These are phyloP conservation scores for Leuciscus waleckii DNA, from an alignment of 2,797 vertebrate species.

Conservation along the genomic window DNA sequence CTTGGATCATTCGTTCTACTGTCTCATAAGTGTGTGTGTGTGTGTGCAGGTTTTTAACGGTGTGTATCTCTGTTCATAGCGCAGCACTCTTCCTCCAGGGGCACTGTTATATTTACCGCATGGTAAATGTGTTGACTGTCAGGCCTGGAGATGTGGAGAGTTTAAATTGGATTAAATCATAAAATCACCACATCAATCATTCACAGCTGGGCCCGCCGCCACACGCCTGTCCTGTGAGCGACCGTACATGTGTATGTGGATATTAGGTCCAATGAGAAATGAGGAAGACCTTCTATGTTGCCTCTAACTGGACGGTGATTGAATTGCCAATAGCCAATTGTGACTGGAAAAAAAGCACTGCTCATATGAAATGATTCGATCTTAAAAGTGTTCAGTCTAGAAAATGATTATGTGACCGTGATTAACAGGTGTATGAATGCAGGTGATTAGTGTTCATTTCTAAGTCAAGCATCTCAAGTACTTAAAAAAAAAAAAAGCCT, in stretches of 20 bases:
- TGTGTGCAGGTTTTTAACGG: background rate
- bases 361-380: constrained; percentile 30
- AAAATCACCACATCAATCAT: constrained; percentile 77
- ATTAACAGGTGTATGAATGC: constrained; percentile 39
- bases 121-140: constrained; percentile 69
- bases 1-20: constrained; percentile 37
- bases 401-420: constrained; percentile 6
- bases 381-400: constrained; percentile 28
- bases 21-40: constrained; percentile 27
- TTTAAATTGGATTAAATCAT: constrained; percentile 77
- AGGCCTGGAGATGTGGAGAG: constrained; percentile 62
- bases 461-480: constrained; percentile 15
- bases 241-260: constrained; percentile 32
- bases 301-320: constrained; percentile 44
- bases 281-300: constrained; percentile 43
- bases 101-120: constrained; percentile 61
- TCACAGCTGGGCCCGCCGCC: constrained; percentile 69
- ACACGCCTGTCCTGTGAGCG: constrained; percentile 58
- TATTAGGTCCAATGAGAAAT: constrained; percentile 50
- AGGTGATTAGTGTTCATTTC: constrained; percentile 28
- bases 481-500: background rate
- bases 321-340: constrained; percentile 42
- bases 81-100: constrained; percentile 52
- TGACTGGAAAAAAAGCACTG: constrained; percentile 7
- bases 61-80: constrained; percentile 50